Percentiles rank a stretch among this genome's conserved stretches.
These are phyloP conservation scores for Cuculus canorus DNA, from an alignment of 2,797 vertebrate genomes.

Conservation along the genomic window DNA sequence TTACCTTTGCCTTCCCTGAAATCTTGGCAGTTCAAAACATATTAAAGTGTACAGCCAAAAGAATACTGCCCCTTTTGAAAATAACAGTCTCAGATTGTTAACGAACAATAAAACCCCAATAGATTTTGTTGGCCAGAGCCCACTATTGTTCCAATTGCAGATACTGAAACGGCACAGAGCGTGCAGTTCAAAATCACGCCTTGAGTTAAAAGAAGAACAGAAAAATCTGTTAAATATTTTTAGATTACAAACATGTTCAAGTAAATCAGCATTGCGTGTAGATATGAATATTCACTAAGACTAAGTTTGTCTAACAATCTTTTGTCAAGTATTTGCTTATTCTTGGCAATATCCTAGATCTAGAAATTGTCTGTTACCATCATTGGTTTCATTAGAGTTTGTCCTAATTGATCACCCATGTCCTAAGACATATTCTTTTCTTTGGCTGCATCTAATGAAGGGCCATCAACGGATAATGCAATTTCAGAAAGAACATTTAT, in stretches of 20 bases:
- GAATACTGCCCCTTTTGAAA: background rate
- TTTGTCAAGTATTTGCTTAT: background rate
- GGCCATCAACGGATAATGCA: background rate
- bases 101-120: background rate
- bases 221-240: background rate
- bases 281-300: background rate
- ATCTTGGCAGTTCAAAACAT: background rate
- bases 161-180: background rate
- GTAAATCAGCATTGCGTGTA: background rate
- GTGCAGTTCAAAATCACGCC: background rate
- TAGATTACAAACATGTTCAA: background rate
- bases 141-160: background rate
- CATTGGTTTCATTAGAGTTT: background rate
- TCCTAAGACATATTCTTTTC: background rate
- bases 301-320: background rate
- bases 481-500: background rate
- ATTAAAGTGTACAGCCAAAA: background rate
- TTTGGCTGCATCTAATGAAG: background rate
- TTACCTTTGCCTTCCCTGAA: background rate
- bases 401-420: background rate
- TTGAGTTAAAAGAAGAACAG: fast-evolving
- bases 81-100: background rate
- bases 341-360: background rate
- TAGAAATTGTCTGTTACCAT: background rate
- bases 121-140: background rate